A percentile compares a stretch with the other conserved stretches of the same genome.
These are phyloP conservation scores for Pheosia gnoma DNA, from an alignment of 2,888 invertebrate species.

Conservation along the genomic window DNA sequence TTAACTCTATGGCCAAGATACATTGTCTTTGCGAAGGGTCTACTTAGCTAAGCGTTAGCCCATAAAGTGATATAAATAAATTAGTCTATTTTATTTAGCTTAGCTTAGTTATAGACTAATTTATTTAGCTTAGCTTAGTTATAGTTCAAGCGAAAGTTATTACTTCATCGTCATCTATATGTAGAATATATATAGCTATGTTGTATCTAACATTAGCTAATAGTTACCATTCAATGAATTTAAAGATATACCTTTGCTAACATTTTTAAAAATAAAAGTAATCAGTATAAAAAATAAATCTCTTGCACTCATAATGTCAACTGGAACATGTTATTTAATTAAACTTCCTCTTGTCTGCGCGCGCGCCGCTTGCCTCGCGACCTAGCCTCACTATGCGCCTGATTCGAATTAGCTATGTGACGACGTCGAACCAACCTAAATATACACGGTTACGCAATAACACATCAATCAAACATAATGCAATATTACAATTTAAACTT, in stretches of 20 bases:
- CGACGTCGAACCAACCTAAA: constrained; percentile 10
- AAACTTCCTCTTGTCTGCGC: background rate
- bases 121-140: no score
- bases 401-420: constrained; percentile 24
- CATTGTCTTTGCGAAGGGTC: no score
- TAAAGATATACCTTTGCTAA: background rate
- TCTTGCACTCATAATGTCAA: background rate
- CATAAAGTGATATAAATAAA: no score
- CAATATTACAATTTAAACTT: constrained; percentile 1
- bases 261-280: background rate
- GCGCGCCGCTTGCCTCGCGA: constrained; percentile 13
- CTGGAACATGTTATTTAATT: constrained; percentile 1
- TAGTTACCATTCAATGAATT: no score
- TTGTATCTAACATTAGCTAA: no score
- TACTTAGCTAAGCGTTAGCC: no score
- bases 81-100: no score
- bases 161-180: no score
- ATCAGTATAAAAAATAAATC: background rate
- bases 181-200: no score
- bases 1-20: background rate
- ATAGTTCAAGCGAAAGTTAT: no score
- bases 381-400: constrained; percentile 18
- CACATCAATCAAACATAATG: background rate
- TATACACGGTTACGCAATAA: constrained; percentile 1
- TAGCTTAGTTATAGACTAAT: no score